A percentile compares a stretch with the other conserved stretches of the same genome.
These are phyloP conservation scores for Labia minor DNA, from an alignment of 2,888 invertebrate genomes.

Conservation along the genomic window DNA sequence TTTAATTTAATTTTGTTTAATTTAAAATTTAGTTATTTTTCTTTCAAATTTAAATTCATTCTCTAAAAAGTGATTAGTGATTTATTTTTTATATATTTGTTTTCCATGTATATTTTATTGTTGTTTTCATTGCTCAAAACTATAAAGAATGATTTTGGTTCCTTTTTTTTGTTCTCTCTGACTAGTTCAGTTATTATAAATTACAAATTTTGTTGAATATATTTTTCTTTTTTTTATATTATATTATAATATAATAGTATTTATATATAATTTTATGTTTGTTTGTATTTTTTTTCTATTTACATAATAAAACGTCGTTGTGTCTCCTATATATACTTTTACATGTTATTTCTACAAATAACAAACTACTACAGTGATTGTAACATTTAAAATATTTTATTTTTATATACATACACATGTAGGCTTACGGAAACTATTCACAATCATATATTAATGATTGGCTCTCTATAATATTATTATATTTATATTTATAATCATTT, in stretches of 20 bases:
- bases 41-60: neutral
- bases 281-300: neutral
- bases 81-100: neutral
- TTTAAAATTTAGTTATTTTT: too few species aligned
- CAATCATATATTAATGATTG: constrained; percentile 20
- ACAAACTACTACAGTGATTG: constrained; percentile 18
- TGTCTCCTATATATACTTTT: constrained; percentile 21
- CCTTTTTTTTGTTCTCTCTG: neutral
- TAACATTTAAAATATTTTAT: constrained; percentile 21
- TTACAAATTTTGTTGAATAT: constrained; percentile 3
- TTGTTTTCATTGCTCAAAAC: neutral
- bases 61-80: neutral
- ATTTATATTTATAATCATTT: constrained; percentile 16
- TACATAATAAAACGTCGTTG: constrained; percentile 1
- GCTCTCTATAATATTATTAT: constrained; percentile 20
- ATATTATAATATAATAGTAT: neutral
- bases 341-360: constrained; percentile 17
- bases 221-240: neutral
- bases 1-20: too few species aligned
- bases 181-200: neutral
- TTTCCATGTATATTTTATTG: too few species aligned
- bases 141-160: neutral
- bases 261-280: neutral
- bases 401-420: constrained; percentile 22
- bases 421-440: constrained; percentile 25